Base-by-base conservation (phyloP, 2,888 invertebrate genomes). In the Lacanobia oleracea region DNA sequence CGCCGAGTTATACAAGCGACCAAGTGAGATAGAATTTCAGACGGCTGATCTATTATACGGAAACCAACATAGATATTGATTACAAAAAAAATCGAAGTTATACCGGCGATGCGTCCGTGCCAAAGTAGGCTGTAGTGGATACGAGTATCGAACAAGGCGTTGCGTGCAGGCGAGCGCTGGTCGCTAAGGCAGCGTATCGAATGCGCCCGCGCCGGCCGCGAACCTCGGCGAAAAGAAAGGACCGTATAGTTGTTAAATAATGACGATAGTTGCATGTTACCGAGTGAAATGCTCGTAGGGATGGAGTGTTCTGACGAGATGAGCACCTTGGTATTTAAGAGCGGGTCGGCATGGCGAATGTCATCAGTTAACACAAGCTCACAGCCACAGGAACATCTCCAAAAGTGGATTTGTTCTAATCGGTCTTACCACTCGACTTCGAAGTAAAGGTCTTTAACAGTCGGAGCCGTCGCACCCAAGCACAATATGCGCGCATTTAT, bases 271-370 rank as follows among this genome's bases (percentile, higher is more conserved):
- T 93, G 94, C 93, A 92, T 90, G 94, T 89, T 93, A 91, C 93
- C 86, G 88, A 94, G 95, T 95, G 95, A 95, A 95, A 95, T 95
- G 95, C 87, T 90, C 94, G 95, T 93, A 95, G 95, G 95, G 95
- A 94, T 95, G 94, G 94, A 94, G 95, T 93, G 92, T 91, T 94
- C 94, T 90, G 93, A 91, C 94, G 94, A 95, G 95, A 96, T 95
- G 95, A 95, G 94, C 94, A 94, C 91, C 91, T 94, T 91, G 86
- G 91, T 96, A 96, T 96, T 95, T 96, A 96, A 96, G 95, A 94
- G 95, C 95, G 93, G 93, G 93, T 89, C 92, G 91, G 91, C 90
- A 89, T 91, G 89, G 93, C 92, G 94, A 95, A 95, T 95, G 93
- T 94, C 95, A 96, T 96, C 95, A 96, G 95, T 96, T 93, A 94